Evolutionary conservation across 2,113 vertebrate species (phyloP).

Genomic region (Todiramphus chloris): DNA sequence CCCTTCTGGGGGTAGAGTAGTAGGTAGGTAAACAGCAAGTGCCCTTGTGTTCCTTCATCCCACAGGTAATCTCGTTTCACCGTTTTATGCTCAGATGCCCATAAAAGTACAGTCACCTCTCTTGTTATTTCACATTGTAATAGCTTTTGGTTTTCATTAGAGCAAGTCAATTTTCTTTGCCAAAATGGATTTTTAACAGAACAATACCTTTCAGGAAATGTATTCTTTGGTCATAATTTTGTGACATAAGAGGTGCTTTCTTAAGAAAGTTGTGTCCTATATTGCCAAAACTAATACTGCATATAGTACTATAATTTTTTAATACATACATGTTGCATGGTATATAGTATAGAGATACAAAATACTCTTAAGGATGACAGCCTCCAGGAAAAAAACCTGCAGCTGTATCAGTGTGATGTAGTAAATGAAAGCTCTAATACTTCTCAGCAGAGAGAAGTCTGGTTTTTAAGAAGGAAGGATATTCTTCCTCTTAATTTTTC

Average conservation of each 20-base stretch:
- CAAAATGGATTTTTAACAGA: constrained; percentile 9
- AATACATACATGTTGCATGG: not conserved
- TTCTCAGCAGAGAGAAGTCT: not conserved
- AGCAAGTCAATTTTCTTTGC: not conserved
- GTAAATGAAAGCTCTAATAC: not conserved
- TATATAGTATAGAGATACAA: not conserved
- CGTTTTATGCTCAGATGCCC: not conserved
- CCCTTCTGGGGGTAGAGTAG: not conserved
- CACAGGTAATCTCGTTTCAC: not conserved
- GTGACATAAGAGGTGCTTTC: not conserved
- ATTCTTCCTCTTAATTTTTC: not conserved
- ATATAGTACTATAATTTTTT: not conserved
- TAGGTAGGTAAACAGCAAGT: not conserved
- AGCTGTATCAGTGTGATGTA: not conserved
- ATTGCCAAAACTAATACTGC: not conserved
- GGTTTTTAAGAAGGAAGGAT: not conserved
- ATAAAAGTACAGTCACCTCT: not conserved
- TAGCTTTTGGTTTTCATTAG: not conserved
- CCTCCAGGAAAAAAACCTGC: not conserved
- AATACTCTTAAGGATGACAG: not conserved
- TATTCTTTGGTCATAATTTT: not conserved
- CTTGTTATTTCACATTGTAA: not conserved
- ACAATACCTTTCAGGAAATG: not conserved
- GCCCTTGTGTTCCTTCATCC: not conserved
- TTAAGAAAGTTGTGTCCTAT: not conserved